These are phyloP conservation scores for Atherinosoma microstoma DNA, from an alignment of 2,797 vertebrate genomes.

Conservation along the genomic window DNA sequence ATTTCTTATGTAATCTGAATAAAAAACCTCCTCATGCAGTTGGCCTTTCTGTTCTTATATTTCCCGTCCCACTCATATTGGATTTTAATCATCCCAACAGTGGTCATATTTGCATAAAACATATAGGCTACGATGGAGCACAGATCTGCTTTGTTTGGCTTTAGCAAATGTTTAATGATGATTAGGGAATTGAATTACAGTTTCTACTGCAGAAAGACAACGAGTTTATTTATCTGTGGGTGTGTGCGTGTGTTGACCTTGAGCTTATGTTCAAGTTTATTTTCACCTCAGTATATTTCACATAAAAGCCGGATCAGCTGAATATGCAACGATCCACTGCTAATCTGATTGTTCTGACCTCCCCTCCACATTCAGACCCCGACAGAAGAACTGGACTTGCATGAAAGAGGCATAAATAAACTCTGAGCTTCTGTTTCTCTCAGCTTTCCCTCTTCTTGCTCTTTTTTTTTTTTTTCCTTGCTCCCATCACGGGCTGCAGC, in stretches of 20 bases:
- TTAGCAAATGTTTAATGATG: slow-evolving; percentile 11
- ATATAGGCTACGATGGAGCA: background rate
- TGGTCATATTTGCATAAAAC: slow-evolving; percentile 33
- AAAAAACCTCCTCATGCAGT: background rate
- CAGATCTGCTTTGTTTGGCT: slow-evolving; percentile 11
- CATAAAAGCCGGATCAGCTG: background rate
- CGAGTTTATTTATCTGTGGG: slow-evolving; percentile 9
- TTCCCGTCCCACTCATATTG: slow-evolving; percentile 12
- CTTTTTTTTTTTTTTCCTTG: slow-evolving; percentile 1
- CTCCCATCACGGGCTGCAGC: slow-evolving; percentile 36
- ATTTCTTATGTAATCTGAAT: slow-evolving; percentile 25
- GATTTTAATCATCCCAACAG: slow-evolving; percentile 26
- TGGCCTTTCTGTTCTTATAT: slow-evolving; percentile 27
- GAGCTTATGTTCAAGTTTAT: slow-evolving; percentile 21
- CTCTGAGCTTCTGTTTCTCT: background rate
- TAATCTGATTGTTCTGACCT: slow-evolving; percentile 38
- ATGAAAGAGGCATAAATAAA: no score
- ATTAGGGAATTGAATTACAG: slow-evolving; percentile 17
- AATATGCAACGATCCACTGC: no score
- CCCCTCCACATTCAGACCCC: background rate
- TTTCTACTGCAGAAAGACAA: slow-evolving; percentile 24
- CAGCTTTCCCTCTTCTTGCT: slow-evolving; percentile 23
- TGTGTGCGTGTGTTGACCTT: slow-evolving; percentile 29
- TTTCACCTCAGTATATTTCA: slow-evolving; percentile 9
- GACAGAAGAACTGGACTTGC: no score